Conservation (phyloP, 37 sponge, comb jelly and placozoan genomes). For the Tethya wilhelma region DNA sequence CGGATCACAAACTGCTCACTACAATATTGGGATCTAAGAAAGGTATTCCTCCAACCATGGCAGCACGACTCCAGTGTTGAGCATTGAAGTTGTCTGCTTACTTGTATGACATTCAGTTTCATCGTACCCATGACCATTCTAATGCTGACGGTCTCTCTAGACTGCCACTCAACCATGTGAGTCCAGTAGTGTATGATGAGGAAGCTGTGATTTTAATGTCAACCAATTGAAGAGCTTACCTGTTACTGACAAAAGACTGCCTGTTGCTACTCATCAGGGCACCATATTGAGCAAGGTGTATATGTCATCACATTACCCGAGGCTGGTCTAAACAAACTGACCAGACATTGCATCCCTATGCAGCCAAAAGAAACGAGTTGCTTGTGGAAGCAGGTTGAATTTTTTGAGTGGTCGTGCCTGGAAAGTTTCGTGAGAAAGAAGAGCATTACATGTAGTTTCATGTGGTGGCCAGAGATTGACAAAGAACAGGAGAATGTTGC, state of each 20-base stretch:
- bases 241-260: slow-evolving; percentile 2
- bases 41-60: slow-evolving; percentile 15
- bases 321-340: slow-evolving; percentile 31
- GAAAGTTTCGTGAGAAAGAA: not conserved
- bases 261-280: slow-evolving; percentile 23
- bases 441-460: not conserved
- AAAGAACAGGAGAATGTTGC: too few relatives aligned
- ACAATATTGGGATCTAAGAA: slow-evolving; percentile 34
- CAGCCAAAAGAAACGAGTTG: too few relatives aligned
- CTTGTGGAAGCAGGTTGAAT: slow-evolving; percentile 23
- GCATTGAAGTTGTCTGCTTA: slow-evolving; percentile 44
- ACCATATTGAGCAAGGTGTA: slow-evolving; percentile 49
- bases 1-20: slow-evolving; percentile 42
- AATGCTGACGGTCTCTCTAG: slow-evolving; percentile 69
- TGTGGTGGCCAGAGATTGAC: not conserved
- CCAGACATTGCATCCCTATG: slow-evolving; percentile 7
- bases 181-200: not conserved
- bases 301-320: not conserved
- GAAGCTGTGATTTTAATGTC: slow-evolving; percentile 1
- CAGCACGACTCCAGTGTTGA: slow-evolving; percentile 45
- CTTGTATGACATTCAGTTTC: slow-evolving; percentile 60
- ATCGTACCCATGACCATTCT: slow-evolving; percentile 51
- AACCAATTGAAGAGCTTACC: slow-evolving; percentile 11
- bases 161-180: slow-evolving; percentile 23
- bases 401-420: slow-evolving; percentile 24